phyloP scores from a whole-genome alignment of 2,113 vertebrate species.

The Hippolais icterina region DNA sequence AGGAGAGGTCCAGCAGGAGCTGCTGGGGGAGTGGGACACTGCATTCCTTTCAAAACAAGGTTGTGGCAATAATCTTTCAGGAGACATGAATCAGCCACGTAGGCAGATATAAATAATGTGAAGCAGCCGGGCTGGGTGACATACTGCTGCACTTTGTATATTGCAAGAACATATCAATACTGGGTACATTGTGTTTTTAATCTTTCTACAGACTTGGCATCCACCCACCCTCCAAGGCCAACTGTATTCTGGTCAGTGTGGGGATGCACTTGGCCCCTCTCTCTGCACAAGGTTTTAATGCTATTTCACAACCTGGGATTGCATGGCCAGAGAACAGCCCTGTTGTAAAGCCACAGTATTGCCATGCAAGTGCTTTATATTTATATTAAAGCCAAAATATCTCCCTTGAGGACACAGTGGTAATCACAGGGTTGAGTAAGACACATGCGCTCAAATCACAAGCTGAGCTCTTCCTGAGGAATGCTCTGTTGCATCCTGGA shows the following conservation, averaged over 20 bases:
- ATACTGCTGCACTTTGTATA: neutral
- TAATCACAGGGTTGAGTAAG: neutral
- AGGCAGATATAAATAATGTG: conserved; percentile 20
- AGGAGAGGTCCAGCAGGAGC: conserved; percentile 36
- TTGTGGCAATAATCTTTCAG: neutral
- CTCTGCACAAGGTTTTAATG: neutral
- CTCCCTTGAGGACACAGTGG: neutral
- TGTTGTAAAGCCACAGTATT: neutral
- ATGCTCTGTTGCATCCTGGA: neutral
- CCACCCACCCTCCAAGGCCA: neutral
- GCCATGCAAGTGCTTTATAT: neutral
- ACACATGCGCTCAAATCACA: neutral
- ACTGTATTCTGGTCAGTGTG: neutral
- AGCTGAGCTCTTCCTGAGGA: neutral
- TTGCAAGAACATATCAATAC: neutral
- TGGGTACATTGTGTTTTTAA: neutral
- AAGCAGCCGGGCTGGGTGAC: neutral
- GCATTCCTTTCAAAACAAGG: conserved; percentile 48
- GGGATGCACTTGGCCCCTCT: neutral
- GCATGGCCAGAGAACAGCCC: neutral
- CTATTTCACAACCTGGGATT: neutral
- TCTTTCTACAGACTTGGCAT: neutral
- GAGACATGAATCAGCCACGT: conserved; percentile 31
- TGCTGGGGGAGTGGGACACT: conserved; percentile 28
- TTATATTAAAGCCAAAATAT: neutral